A percentile compares a stretch with the other conserved stretches of the same genome.
These are phyloP conservation scores for Theristicus caerulescens DNA, from an alignment of 2,113 vertebrate genomes.

Conservation along the genomic window DNA sequence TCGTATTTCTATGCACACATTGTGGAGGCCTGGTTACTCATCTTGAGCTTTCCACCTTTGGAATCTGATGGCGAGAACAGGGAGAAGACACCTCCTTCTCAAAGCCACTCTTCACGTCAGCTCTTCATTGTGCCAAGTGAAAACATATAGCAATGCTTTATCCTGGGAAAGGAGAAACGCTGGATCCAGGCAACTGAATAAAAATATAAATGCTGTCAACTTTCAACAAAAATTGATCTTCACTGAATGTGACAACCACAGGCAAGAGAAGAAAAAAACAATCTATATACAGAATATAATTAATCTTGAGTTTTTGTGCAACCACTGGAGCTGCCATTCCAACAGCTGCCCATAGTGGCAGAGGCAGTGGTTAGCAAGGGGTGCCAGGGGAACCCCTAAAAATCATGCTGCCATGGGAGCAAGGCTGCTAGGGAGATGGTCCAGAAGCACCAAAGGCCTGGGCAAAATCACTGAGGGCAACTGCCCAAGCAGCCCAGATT, in stretches of 20 bases:
- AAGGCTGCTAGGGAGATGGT: background rate
- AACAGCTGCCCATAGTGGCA: rapidly evolving
- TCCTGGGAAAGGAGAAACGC: background rate
- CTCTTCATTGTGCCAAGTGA: background rate
- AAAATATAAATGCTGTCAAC: background rate
- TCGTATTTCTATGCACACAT: background rate
- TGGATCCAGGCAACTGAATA: background rate
- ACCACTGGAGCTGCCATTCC: background rate
- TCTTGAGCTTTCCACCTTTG: background rate
- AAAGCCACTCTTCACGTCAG: background rate
- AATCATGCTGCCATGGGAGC: background rate
- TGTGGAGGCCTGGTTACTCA: background rate
- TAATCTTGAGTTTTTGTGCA: background rate
- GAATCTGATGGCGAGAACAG: background rate
- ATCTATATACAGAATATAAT: background rate
- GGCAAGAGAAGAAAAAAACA: background rate
- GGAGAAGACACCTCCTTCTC: background rate
- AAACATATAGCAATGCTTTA: background rate
- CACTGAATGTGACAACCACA: background rate
- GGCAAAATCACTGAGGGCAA: background rate
- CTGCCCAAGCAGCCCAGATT: background rate
- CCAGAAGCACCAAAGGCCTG: background rate
- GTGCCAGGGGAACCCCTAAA: background rate
- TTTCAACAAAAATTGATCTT: background rate
- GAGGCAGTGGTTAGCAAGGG: background rate